These are phyloP conservation scores for Sciaenops ocellatus DNA, from an alignment of 2,797 vertebrate genomes.

Conservation along the genomic window DNA sequence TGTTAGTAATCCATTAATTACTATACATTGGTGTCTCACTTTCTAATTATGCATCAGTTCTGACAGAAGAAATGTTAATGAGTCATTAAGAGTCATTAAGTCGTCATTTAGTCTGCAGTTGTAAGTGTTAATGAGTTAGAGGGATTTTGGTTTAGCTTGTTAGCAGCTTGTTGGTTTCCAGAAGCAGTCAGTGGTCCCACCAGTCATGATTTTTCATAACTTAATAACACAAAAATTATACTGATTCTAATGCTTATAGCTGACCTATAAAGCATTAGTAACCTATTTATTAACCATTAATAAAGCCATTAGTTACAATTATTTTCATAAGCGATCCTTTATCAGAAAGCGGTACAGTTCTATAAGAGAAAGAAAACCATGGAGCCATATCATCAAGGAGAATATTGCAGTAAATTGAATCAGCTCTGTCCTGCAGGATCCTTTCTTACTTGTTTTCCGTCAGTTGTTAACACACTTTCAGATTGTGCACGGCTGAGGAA, in stretches of 20 bases:
- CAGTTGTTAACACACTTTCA: conserved; percentile 27
- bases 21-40: background rate
- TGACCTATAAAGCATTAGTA: background rate
- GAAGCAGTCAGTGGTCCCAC: no score
- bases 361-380: background rate
- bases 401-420: background rate
- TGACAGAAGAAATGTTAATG: background rate
- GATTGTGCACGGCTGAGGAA: background rate
- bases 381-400: background rate
- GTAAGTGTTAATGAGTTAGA: background rate
- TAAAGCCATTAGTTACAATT: background rate
- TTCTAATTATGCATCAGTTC: background rate
- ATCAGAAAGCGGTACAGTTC: background rate
- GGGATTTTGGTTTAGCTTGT: background rate
- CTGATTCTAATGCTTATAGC: background rate
- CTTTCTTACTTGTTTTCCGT: background rate
- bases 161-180: no score
- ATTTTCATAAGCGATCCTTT: background rate
- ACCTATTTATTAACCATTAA: background rate
- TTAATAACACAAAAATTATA: background rate
- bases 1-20: background rate
- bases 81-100: background rate
- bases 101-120: background rate
- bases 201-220: background rate
- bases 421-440: conserved; percentile 2